phyloP scores from a whole-genome alignment of 2,888 invertebrate genomes.

The Pecten maximus region DNA sequence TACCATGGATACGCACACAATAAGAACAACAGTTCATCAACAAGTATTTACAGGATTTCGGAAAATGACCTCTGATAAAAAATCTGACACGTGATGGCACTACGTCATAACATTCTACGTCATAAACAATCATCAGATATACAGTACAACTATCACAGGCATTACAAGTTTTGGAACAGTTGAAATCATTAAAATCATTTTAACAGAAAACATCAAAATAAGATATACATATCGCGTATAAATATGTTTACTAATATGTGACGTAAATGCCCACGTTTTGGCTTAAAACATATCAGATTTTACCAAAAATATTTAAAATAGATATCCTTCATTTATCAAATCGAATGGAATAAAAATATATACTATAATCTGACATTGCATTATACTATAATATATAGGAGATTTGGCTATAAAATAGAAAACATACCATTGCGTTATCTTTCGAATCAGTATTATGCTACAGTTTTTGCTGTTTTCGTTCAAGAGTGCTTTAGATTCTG shows the following conservation, averaged over 20 bases:
- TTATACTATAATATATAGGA: too few relatives aligned
- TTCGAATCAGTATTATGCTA: too few relatives aligned
- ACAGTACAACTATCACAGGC: conserved; percentile 21
- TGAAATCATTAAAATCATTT: background rate
- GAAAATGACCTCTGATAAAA: conserved; percentile 36
- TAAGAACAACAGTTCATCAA: background rate
- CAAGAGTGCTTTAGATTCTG: too few relatives aligned
- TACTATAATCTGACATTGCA: too few relatives aligned
- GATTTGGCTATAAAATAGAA: background rate
- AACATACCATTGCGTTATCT: background rate
- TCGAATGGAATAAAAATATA: background rate
- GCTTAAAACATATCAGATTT: background rate
- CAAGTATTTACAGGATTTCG: conserved; percentile 41
- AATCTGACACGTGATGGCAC: conserved; percentile 26
- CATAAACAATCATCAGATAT: background rate
- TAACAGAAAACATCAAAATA: conserved; percentile 18
- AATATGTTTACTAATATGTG: background rate
- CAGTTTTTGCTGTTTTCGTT: too few relatives aligned
- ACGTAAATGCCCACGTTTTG: background rate
- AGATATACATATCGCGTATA: background rate
- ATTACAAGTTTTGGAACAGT: background rate
- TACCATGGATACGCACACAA: background rate
- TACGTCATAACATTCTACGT: conserved; percentile 17
- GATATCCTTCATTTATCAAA: background rate
- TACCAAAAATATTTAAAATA: background rate